phyloP scores from a whole-genome alignment of 2,888 invertebrate species.

The Heliconius cydno region DNA sequence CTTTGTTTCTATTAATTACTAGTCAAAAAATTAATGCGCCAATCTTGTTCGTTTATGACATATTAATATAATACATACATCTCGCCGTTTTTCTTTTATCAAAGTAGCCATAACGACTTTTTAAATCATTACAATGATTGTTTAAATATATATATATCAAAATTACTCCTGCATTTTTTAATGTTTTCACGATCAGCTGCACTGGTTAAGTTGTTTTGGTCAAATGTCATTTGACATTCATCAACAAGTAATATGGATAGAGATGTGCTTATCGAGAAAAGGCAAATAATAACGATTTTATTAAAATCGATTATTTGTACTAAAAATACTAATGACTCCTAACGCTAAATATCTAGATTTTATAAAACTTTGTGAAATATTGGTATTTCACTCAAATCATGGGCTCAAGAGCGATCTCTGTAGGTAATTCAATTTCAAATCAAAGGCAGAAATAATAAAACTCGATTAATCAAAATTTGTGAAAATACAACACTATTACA shows the following conservation, averaged over 20 bases:
- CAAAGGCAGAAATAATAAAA: not conserved
- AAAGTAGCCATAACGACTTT: conserved; percentile 68
- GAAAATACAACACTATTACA: not conserved
- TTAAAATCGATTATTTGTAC: not conserved
- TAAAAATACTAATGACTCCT: not conserved
- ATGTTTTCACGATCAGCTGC: conserved; percentile 45
- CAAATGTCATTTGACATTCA: conserved; percentile 27
- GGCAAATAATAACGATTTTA: not conserved
- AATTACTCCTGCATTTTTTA: conserved; percentile 25
- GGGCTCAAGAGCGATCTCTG: no score
- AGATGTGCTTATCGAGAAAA: not conserved
- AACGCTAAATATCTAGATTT: not conserved
- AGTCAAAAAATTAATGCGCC: conserved; percentile 50
- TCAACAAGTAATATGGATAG: conserved; percentile 28
- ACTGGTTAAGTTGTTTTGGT: conserved; percentile 2
- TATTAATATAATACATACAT: conserved; percentile 57
- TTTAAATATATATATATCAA: conserved; percentile 4
- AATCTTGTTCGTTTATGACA: conserved; percentile 28
- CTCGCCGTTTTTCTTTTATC: conserved; percentile 71
- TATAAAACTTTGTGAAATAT: not conserved
- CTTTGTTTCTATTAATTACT: conserved; percentile 10
- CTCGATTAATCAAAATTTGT: not conserved
- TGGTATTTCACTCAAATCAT: no score
- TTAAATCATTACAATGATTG: not conserved
- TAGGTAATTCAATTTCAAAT: not conserved